Conservation (phyloP, 92 coral and sea anemone genomes). For the Montipora capitata region DNA sequence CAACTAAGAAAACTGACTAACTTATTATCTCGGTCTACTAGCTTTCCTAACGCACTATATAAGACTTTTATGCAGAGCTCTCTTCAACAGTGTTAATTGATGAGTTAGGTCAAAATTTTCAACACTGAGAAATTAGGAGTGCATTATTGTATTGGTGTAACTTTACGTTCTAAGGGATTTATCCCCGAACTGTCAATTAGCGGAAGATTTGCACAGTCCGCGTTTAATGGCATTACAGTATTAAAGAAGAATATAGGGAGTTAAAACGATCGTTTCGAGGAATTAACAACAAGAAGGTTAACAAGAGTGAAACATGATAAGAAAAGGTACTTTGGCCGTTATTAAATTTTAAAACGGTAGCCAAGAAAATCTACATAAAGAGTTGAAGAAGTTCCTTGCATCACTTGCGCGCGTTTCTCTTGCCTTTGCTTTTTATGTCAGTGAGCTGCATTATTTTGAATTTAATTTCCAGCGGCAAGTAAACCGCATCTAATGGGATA, state of each 20-base stretch:
- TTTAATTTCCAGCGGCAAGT: neutral
- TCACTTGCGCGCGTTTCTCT: neutral
- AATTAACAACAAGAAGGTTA: neutral
- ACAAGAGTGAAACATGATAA: neutral
- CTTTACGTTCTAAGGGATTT: neutral
- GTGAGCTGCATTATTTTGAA: neutral
- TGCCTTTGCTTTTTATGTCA: neutral
- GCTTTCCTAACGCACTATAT: no score
- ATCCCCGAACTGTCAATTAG: neutral
- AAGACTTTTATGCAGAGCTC: neutral
- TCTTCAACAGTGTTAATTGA: neutral
- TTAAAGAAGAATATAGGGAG: neutral
- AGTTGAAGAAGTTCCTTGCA: neutral
- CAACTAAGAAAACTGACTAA: no score
- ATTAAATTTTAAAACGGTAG: neutral
- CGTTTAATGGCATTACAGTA: neutral
- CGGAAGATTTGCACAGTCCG: neutral
- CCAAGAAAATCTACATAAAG: conserved; percentile 19
- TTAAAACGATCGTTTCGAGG: neutral
- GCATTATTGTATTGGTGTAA: neutral
- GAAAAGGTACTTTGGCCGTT: neutral
- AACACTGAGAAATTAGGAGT: no score
- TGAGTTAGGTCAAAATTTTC: neutral
- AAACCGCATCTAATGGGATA: neutral
- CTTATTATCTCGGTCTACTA: no score